Evolutionary conservation across 2,113 vertebrate genomes (phyloP).

Genomic region (Grus americana): DNA sequence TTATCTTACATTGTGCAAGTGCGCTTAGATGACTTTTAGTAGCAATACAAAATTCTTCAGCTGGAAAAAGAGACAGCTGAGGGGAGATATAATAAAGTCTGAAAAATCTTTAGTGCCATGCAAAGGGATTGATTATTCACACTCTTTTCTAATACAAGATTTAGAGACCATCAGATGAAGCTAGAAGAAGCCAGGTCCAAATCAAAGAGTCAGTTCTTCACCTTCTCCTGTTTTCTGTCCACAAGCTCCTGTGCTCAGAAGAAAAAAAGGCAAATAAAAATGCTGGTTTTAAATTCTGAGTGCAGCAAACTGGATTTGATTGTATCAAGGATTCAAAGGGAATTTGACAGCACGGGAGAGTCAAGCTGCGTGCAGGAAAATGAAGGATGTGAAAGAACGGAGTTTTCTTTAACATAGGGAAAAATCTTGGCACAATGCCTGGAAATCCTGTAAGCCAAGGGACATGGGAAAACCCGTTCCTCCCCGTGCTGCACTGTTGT

Average conservation of each 20-base stretch:
- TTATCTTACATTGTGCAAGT: background rate
- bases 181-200: background rate
- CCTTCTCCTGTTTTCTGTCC: background rate
- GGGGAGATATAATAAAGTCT: background rate
- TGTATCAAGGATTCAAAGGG: background rate
- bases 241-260: background rate
- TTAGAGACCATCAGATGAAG: background rate
- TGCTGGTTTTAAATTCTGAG: background rate
- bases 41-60: background rate
- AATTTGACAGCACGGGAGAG: background rate
- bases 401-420: background rate
- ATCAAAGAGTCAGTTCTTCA: background rate
- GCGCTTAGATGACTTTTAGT: background rate
- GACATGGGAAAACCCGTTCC: background rate
- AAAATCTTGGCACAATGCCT: slow-evolving; percentile 10
- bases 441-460: slow-evolving; percentile 9
- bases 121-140: background rate
- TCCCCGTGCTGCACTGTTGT: background rate
- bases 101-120: background rate
- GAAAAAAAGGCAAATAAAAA: background rate
- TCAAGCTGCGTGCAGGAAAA: background rate
- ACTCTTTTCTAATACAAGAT: background rate
- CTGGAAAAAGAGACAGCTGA: background rate
- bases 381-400: background rate
- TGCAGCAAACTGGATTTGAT: background rate